Conservation (phyloP, 2,797 vertebrate species). For the Melanotaenia trifasciata region DNA sequence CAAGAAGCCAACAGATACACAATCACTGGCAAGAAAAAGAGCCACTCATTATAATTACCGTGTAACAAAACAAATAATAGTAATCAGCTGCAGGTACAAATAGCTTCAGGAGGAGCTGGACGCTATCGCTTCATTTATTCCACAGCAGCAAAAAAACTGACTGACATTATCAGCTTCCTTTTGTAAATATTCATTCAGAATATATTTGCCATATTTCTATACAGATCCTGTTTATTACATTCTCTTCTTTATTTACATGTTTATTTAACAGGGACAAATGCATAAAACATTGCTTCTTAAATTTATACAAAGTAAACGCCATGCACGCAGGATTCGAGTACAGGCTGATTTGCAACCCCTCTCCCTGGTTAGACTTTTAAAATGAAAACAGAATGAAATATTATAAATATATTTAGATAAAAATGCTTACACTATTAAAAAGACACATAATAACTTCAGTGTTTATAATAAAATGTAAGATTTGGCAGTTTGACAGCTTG, state of each 20-base stretch:
- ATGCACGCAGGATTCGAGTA: no score
- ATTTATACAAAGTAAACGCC: no score
- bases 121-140: slow-evolving; percentile 5
- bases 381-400: no score
- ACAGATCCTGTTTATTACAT: neutral
- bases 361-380: no score
- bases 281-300: no score
- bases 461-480: no score
- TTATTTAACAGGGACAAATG: no score
- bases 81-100: slow-evolving; percentile 32
- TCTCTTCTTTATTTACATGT: neutral
- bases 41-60: slow-evolving; percentile 30
- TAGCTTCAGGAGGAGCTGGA: slow-evolving; percentile 9
- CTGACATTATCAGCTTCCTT: slow-evolving; percentile 11
- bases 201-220: neutral
- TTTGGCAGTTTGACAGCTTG: no score
- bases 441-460: no score
- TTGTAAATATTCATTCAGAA: slow-evolving; percentile 5
- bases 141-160: slow-evolving; percentile 16
- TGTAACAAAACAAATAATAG: slow-evolving; percentile 57
- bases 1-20: slow-evolving; percentile 49
- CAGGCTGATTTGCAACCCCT: no score
- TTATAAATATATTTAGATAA: no score
- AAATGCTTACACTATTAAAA: no score
- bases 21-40: slow-evolving; percentile 31